Evolutionary conservation across 2,113 vertebrate genomes (phyloP).

Genomic region (Gracilinanus agilis): DNA sequence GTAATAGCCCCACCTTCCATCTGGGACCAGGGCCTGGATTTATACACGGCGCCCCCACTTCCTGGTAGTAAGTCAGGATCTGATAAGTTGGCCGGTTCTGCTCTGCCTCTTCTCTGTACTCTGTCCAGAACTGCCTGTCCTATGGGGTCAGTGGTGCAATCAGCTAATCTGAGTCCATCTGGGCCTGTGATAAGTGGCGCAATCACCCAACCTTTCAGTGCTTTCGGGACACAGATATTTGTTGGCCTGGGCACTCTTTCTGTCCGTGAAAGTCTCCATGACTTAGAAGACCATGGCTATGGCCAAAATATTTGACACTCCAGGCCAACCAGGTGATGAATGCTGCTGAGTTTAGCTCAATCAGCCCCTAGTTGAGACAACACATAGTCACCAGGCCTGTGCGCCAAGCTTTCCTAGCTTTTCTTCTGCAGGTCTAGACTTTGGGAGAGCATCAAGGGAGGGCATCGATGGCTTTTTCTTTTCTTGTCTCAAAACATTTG

Average conservation of each 20-base stretch:
- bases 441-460: not conserved
- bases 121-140: not conserved
- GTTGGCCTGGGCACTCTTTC: not conserved
- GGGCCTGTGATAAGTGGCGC: not conserved
- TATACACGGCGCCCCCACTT: not conserved
- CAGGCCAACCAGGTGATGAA: not conserved
- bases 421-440: not conserved
- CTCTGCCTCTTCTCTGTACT: not conserved
- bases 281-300: not conserved
- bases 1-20: constrained; percentile 9
- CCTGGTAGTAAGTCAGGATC: not conserved
- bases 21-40: constrained; percentile 17
- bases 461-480: not conserved
- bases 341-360: not conserved
- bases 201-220: not conserved
- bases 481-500: not conserved
- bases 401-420: not conserved
- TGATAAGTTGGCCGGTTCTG: not conserved
- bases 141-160: not conserved
- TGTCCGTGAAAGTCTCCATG: not conserved
- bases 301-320: not conserved
- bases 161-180: not conserved
- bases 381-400: too few species aligned
- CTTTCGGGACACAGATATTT: not conserved
- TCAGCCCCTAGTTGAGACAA: not conserved